A percentile compares a stretch with the other conserved stretches of the same genome.
phyloP scores from a whole-genome alignment of 37 sponge, comb jelly and placozoan genomes.

The Haliclona indistincta region DNA sequence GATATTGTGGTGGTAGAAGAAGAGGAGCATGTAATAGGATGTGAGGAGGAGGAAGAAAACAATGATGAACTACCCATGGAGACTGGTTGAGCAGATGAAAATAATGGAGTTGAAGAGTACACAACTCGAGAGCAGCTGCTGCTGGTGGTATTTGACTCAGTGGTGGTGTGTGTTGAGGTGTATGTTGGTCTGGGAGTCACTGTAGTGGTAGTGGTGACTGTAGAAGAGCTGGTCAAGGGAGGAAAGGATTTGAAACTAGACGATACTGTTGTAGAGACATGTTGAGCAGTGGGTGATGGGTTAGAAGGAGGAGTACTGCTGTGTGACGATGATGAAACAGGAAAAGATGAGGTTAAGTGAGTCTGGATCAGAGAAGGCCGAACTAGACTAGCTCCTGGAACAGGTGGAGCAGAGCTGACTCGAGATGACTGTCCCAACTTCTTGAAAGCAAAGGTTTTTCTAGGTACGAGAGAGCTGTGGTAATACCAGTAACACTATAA shows the following conservation, averaged over 20 bases:
- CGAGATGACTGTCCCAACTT: no score
- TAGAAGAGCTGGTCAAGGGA: not conserved
- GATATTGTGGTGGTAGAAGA: not conserved
- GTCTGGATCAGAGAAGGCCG: no score
- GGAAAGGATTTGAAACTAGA: not conserved
- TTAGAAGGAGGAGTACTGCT: no score
- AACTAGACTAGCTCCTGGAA: no score
- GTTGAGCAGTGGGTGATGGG: no score
- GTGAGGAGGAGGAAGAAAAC: conserved; percentile 25
- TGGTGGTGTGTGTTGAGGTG: not conserved
- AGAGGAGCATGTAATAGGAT: conserved; percentile 6
- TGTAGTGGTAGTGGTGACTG: conserved; percentile 11
- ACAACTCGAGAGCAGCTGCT: conserved; percentile 43
- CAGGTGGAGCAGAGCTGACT: no score
- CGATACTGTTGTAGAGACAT: not conserved
- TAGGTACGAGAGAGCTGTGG: no score
- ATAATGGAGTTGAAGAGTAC: conserved; percentile 56
- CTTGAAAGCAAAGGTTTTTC: no score
- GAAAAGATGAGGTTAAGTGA: no score
- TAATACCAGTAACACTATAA: no score
- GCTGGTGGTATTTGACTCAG: not conserved
- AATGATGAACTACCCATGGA: conserved; percentile 9
- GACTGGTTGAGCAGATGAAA: conserved; percentile 50
- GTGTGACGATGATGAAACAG: no score
- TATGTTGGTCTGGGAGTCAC: not conserved